Conservation (phyloP, 2,888 invertebrate genomes). For the Allophyes oxyacanthae region DNA sequence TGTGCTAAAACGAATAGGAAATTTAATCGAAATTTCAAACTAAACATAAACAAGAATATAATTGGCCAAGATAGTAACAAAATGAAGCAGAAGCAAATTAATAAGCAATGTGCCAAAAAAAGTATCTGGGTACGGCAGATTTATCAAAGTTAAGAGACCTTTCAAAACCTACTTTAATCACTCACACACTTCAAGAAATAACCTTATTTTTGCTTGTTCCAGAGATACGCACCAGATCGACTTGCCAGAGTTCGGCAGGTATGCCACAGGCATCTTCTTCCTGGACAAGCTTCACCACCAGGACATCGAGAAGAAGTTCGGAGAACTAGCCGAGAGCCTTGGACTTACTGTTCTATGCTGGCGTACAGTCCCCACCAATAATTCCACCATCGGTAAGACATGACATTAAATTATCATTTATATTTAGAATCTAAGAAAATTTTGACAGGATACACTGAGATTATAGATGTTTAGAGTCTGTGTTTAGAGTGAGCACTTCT, state of each 20-base stretch:
- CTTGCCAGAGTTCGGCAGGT: slow-evolving; percentile 96
- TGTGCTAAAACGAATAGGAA: no score
- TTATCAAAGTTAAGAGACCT: no score
- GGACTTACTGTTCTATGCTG: slow-evolving; percentile 96
- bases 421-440: neutral
- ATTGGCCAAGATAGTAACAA: no score
- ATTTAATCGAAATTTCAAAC: no score
- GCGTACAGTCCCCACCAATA: slow-evolving; percentile 97
- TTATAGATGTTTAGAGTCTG: no score
- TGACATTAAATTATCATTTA: neutral
- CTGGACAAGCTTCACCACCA: slow-evolving; percentile 95
- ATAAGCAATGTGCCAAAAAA: no score
- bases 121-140: no score
- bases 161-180: no score
- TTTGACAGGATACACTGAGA: no score
- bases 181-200: neutral
- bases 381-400: slow-evolving; percentile 93
- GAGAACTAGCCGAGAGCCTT: slow-evolving; percentile 93
- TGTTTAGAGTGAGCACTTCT: no score
- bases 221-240: slow-evolving; percentile 95
- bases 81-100: no score
- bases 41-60: no score
- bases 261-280: slow-evolving; percentile 99
- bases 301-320: slow-evolving; percentile 94
- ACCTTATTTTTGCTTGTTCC: slow-evolving; percentile 43